Evolutionary conservation across 2,888 invertebrate species (phyloP).

Genomic region (Pristionchus japonicus): DNA sequence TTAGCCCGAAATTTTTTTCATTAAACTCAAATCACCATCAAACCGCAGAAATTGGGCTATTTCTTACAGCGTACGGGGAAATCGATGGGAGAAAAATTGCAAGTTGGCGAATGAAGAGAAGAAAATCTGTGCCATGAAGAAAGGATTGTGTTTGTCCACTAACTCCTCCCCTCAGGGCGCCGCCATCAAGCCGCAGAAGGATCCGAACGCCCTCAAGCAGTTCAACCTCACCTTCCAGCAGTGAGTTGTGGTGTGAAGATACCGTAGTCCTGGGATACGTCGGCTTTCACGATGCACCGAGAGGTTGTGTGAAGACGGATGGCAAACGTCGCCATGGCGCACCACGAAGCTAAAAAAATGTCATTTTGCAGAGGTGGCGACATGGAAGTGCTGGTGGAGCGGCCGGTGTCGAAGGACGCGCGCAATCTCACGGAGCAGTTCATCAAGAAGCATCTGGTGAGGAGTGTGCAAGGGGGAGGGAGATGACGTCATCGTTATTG

Average conservation of each 20-base stretch:
- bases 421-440: not conserved
- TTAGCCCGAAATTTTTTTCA: no score
- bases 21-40: no score
- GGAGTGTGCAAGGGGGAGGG: not conserved
- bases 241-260: not conserved
- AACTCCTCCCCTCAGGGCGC: not conserved
- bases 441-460: conserved; percentile 32
- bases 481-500: no score
- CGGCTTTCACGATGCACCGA: not conserved
- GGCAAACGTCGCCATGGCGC: no score
- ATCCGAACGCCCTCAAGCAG: not conserved
- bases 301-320: no score
- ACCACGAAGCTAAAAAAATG: not conserved
- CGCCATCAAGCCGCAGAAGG: not conserved
- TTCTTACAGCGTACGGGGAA: no score
- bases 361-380: not conserved
- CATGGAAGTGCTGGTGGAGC: conserved; percentile 16
- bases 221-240: not conserved
- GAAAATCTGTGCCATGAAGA: no score
- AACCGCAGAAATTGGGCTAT: no score
- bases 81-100: no score
- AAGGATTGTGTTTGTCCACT: no score
- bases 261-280: not conserved
- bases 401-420: conserved; percentile 14
- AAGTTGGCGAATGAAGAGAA: no score